Evolutionary conservation across 2,113 vertebrate genomes (phyloP), one percentile per base, ranked within the genome.

Genomic region (Zapornia atra): DNA sequence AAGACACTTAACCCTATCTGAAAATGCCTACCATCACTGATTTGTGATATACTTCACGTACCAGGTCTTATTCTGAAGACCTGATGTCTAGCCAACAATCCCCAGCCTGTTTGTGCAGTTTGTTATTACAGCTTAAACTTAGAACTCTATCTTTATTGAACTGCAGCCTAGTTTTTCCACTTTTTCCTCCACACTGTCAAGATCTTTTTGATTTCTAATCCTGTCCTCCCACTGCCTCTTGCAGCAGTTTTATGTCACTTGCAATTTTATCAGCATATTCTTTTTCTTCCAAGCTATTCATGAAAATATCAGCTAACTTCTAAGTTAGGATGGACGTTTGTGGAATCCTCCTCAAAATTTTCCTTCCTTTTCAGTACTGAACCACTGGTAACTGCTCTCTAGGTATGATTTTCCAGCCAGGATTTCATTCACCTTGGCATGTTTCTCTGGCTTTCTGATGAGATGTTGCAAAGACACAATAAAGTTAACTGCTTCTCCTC

Each of bases 181-280:
- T 57, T 92, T 48, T 69, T 83, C 56, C 44, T 92, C 21, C 60
- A 57, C 88, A 81, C 68, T 78, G 28, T 73, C 77, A 89, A 89
- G 80, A 91, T 66, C 31, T 28, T 71, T 90, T 69, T 89, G 64
- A 92, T 86, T 89, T 94, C 60, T 94, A 91, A 92, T 75, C 77
- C 69, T 71, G 77, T 83, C 64, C 78, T 95, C 64, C 69, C 77
- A 91, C 77, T 59, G 69, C 17, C 60, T 89, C 60, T 91, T 84
- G n/a, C 28, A 91, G 42, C 28, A 91, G 61, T 51, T 82, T 68
- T 66, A 54, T 50, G 25, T 75, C 9, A 71, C 63, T 64, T 89
- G 86, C 84, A 92, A 51, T 82, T 89, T 87, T 44, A 88, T 57
- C 61, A 78, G 56, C 3, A 0, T 44, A 46, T 54, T 94, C 31